These are phyloP conservation scores for Tetraodon nigroviridis DNA, from an alignment of 2,113 vertebrate species.

Conservation along the genomic window DNA sequence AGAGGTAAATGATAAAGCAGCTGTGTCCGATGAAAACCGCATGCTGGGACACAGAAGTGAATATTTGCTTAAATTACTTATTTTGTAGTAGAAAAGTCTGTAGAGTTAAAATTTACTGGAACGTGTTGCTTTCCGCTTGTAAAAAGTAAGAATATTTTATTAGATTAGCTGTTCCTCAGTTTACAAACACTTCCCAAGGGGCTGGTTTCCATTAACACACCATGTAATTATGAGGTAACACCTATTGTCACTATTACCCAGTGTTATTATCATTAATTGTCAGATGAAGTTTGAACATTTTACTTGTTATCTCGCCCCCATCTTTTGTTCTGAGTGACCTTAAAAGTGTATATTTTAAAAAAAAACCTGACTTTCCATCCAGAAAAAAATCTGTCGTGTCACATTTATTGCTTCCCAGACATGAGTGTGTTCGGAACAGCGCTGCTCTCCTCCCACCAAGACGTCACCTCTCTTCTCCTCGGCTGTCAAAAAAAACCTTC, in stretches of 20 bases:
- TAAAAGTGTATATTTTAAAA: too few relatives aligned
- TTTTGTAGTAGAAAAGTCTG: neutral
- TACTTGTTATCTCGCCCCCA: too few relatives aligned
- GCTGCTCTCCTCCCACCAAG: slow-evolving; percentile 46
- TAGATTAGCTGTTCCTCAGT: neutral
- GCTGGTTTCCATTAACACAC: too few relatives aligned
- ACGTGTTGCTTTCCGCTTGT: neutral
- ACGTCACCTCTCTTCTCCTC: slow-evolving; percentile 46
- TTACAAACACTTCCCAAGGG: too few relatives aligned
- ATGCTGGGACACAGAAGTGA: too few relatives aligned
- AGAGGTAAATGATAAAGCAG: neutral
- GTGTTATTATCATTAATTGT: too few relatives aligned
- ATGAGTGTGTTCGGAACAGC: slow-evolving; percentile 1
- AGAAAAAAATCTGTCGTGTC: neutral
- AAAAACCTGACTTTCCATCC: too few relatives aligned
- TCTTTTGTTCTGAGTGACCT: too few relatives aligned
- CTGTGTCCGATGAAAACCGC: neutral
- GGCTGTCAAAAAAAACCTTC: slow-evolving; percentile 36
- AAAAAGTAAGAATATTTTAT: neutral
- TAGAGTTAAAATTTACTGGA: neutral
- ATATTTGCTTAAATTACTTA: neutral
- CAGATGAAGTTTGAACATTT: too few relatives aligned
- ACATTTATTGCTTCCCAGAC: slow-evolving; percentile 1
- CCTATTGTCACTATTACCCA: too few relatives aligned
- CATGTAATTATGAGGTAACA: too few relatives aligned